Evolutionary conservation across 2,113 vertebrate species (phyloP), one percentile per base, ranked within the genome.

Genomic region (Hydrochoerus hydrochaeris): DNA sequence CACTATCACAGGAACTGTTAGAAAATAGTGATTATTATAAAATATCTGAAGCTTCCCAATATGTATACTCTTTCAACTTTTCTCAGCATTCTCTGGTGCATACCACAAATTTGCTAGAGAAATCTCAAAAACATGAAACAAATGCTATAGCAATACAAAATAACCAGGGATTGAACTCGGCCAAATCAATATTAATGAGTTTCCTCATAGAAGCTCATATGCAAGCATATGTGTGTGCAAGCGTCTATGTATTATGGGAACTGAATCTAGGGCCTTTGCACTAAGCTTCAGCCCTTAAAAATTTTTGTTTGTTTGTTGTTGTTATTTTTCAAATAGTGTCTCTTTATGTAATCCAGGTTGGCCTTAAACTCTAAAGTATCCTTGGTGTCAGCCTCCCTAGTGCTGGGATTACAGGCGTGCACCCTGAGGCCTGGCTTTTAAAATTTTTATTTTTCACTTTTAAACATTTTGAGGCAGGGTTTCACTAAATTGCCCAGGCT

Each of bases 41-140:
- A 96, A 49, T 38, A 73, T 30, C 41, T 52, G n/a, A 92, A 35
- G 41, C 54, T 85, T 88, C 22, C 54, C 85, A 73, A 49, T 85
- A 95, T 24, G 52, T n/a, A 52, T 46, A 69, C 22, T 22, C 83
- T 94, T 88, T 96, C 62, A 71, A 92, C 85, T 82, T 69, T 60
- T 83, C 73, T 30, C 20, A 90, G 57, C 44, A 96, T 92, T 91
- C 52, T 78, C 58, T 78, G 17, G 13, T 49, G 82, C 71, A 93
- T 32, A 78, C 49, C 69, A 81, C 52, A 85, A 77, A 85, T 94
- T 78, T 94, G 20, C 90, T 93, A 71, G n/a, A 60, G 60, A 95
- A 97, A 96, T 44, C 16, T 89, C 60, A 88, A 83, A 86, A 84
- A 95, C 28, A 80, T 54, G 17, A 16, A 88, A 52, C 8, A 84